Evolutionary conservation across 2,888 invertebrate genomes (phyloP).

Genomic region (Nomada ruficornis): DNA sequence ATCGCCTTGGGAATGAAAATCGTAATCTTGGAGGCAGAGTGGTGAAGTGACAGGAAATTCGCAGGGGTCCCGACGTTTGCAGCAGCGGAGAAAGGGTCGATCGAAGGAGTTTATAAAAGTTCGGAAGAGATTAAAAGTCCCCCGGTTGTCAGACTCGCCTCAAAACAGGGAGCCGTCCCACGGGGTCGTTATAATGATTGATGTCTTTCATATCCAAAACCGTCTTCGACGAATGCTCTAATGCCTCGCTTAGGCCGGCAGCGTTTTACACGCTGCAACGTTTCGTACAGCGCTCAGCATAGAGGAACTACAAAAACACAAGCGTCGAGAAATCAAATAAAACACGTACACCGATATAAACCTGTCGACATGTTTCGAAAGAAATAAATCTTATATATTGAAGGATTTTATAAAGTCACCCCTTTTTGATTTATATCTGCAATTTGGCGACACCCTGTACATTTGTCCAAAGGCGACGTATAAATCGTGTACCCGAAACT

Average conservation of each 20-base stretch:
- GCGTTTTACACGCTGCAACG: slow-evolving; percentile 51
- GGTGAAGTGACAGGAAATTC: not conserved
- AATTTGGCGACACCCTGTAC: not conserved
- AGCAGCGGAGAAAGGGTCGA: slow-evolving; percentile 24
- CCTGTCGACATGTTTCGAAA: not conserved
- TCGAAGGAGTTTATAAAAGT: slow-evolving; percentile 59
- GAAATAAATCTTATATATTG: not conserved
- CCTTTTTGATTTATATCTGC: not conserved
- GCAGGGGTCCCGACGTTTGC: slow-evolving; percentile 1
- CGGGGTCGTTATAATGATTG: slow-evolving; percentile 67
- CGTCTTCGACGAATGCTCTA: slow-evolving; percentile 59
- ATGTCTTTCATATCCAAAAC: slow-evolving; percentile 65
- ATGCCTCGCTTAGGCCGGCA: slow-evolving; percentile 49
- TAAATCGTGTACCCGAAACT: slow-evolving; percentile 53
- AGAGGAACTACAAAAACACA: slow-evolving; percentile 15
- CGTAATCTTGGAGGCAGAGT: not conserved
- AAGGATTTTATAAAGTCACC: not conserved
- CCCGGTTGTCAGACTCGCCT: slow-evolving; percentile 55
- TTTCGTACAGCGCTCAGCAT: slow-evolving; percentile 19
- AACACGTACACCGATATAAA: not conserved
- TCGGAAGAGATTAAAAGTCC: slow-evolving; percentile 65
- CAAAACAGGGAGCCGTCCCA: slow-evolving; percentile 58
- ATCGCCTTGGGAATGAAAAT: not conserved
- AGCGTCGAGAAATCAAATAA: slow-evolving; percentile 12
- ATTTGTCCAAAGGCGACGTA: slow-evolving; percentile 16